Evolutionary conservation across 2,797 vertebrate genomes (phyloP), one percentile per base, ranked within the genome.

Genomic region (Rachycentron canadum): DNA sequence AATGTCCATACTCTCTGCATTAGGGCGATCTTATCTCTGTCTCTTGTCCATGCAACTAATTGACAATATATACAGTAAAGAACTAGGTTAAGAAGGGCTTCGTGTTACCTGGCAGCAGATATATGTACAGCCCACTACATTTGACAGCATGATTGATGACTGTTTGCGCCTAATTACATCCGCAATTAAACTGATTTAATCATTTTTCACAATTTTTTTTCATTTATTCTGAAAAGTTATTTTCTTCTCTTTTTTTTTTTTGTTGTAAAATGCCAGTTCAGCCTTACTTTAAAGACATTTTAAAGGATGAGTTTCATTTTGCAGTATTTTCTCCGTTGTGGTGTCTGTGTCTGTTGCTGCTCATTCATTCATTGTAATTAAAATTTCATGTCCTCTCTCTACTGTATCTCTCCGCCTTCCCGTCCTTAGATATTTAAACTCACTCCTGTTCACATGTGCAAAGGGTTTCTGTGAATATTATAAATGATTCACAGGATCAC

Each of bases 401-500:
- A 5, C 34, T 57, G 40, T 41, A 7, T 21, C 65, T 60, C 11
- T 73, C 30, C 50, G 47, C 38, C 67, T 12, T 69, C 41, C n/a
- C 23, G 14, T 66, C 50, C 64, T 55, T 7, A 47, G 43, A 47
- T 47, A 45, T 45, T 45, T 45, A 17, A 47, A 47, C 21, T 47
- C 55, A 14, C 57, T n/a, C 30, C 61, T 30, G 4, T 17, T 23
- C 41, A 41, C 61, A 6, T 61, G 58, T 75, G 58, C 8, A 36
- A 6, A 40, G 41, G 34, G 25, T 26, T 53, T 59, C 57, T 67
- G 30, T 25, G 73, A 72, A 50, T 60, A 14, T 75, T 55, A 59
- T 66, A 57, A 87, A 83, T 76, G 77, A 85, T 78, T 90, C 66
- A 85, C 72, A 71, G 52, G 50, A 66, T 85, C 77, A 25, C 68